Evolutionary conservation across 2,888 invertebrate genomes (phyloP).

Genomic region (Diabrotica balteata): DNA sequence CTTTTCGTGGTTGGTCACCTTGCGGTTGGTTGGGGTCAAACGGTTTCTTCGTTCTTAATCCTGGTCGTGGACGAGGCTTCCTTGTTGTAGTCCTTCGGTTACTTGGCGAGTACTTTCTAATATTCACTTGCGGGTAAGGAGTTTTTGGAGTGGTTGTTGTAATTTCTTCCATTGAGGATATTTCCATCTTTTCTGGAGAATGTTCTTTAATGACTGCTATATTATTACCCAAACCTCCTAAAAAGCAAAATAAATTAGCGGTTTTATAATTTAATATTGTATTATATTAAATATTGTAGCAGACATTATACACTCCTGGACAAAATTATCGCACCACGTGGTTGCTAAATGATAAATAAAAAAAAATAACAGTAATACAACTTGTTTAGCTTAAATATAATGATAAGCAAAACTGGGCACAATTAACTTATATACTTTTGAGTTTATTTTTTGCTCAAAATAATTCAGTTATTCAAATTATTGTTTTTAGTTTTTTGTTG

Average conservation of each 20-base stretch:
- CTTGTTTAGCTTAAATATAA: too few relatives aligned
- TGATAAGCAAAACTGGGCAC: too few relatives aligned
- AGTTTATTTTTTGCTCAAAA: too few relatives aligned
- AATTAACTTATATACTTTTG: too few relatives aligned
- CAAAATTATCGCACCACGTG: too few relatives aligned
- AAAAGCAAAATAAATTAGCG: constrained; percentile 15
- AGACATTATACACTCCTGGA: too few relatives aligned
- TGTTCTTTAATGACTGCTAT: constrained; percentile 70
- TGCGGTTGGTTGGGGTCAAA: constrained; percentile 48
- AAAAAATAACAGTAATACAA: too few relatives aligned
- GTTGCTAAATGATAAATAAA: too few relatives aligned
- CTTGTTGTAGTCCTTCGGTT: constrained; percentile 51
- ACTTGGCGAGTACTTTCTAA: constrained; percentile 69
- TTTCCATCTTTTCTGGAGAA: constrained; percentile 53
- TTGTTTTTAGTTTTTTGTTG: too few relatives aligned
- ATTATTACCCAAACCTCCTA: constrained; percentile 73
- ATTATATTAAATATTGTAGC: too few relatives aligned
- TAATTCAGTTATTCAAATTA: too few relatives aligned
- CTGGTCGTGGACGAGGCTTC: constrained; percentile 38
- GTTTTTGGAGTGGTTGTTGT: constrained; percentile 55
- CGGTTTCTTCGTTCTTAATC: constrained; percentile 22
- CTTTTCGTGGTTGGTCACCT: constrained; percentile 51
- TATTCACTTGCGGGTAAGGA: constrained; percentile 68
- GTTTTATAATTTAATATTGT: too few relatives aligned
- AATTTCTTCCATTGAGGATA: constrained; percentile 51